Evolutionary conservation across 1,140 invertebrate species (phyloP).

Genomic region (Sarcophaga bullata): DNA sequence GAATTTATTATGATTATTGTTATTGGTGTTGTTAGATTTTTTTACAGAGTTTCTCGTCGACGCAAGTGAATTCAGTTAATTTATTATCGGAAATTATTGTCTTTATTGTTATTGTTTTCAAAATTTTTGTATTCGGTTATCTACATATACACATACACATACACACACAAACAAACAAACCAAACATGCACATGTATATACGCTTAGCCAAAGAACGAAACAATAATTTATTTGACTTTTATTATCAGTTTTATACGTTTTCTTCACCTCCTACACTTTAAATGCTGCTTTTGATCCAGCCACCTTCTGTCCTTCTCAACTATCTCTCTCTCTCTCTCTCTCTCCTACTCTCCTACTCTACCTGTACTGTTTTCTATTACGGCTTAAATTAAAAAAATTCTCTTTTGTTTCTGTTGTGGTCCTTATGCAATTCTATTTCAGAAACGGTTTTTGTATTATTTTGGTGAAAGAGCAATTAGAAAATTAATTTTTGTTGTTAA

Average conservation of each 20-base stretch:
- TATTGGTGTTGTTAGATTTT: background rate
- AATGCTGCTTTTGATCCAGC: background rate
- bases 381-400: too few species aligned
- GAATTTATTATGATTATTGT: background rate
- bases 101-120: conserved; percentile 52
- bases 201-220: too few species aligned
- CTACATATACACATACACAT: background rate
- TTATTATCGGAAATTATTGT: conserved; percentile 63
- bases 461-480: conserved; percentile 28
- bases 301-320: too few species aligned
- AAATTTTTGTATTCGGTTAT: conserved; percentile 14
- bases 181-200: too few species aligned
- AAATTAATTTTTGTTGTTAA: conserved; percentile 30
- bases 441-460: background rate
- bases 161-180: background rate
- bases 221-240: conserved; percentile 39
- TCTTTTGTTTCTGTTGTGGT: too few species aligned
- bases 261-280: conserved; percentile 2
- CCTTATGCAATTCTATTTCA: too few species aligned
- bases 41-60: conserved; percentile 44
- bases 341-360: background rate
- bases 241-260: conserved; percentile 25
- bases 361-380: background rate
- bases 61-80: conserved; percentile 64
- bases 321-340: too few species aligned